Evolutionary conservation across 1,140 invertebrate genomes (phyloP).

Genomic region (Pogonomyrmex californicus): DNA sequence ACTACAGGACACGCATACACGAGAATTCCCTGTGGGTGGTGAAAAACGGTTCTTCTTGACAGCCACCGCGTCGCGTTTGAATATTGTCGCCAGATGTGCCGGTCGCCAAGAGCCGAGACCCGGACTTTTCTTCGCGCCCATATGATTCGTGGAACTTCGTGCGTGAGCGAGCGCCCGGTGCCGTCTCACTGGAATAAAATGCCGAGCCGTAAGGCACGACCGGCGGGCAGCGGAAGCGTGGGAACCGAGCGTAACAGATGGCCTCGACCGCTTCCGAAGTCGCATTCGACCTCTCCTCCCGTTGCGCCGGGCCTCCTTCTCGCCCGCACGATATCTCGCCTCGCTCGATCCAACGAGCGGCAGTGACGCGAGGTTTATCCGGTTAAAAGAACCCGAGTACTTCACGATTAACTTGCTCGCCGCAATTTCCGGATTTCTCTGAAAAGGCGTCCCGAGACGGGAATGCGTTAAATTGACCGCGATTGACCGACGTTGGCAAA

Average conservation of each 20-base stretch:
- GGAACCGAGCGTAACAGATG: slow-evolving; percentile 85
- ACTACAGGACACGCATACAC: background rate
- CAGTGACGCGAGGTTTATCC: background rate
- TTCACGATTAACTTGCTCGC: background rate
- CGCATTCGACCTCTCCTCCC: slow-evolving; percentile 73
- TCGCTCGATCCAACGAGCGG: background rate
- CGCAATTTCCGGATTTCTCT: slow-evolving; percentile 9
- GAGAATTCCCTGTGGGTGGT: background rate
- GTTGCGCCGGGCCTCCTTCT: slow-evolving; percentile 45
- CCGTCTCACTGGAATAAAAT: slow-evolving; percentile 56
- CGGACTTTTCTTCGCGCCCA: background rate
- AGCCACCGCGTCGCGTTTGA: background rate
- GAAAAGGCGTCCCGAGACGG: background rate
- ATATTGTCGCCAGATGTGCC: slow-evolving; percentile 38
- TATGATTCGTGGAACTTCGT: slow-evolving; percentile 53
- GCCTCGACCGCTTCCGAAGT: slow-evolving; percentile 82
- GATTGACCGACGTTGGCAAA: background rate
- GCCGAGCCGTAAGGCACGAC: slow-evolving; percentile 69
- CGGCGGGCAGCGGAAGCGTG: slow-evolving; percentile 84
- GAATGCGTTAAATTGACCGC: slow-evolving; percentile 1
- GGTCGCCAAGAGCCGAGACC: background rate
- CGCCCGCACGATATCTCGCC: background rate
- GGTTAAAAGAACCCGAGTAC: background rate
- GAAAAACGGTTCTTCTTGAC: slow-evolving; percentile 35
- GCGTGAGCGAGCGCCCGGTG: slow-evolving; percentile 7